phyloP scores from a whole-genome alignment of 2,888 invertebrate genomes.

The Tipula unca region DNA sequence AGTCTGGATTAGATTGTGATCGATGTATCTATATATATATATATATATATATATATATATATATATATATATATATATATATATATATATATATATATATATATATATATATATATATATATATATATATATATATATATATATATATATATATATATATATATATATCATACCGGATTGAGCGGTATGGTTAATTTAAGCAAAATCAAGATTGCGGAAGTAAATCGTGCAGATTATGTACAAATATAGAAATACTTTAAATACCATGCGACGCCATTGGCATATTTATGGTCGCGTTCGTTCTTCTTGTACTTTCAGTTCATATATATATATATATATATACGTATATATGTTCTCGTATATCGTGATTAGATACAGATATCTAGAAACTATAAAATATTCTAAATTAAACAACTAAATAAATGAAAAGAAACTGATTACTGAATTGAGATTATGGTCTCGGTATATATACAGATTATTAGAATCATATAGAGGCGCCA shows the following conservation, averaged over 20 bases:
- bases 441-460: not conserved
- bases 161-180: not conserved
- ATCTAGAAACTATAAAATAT: not conserved
- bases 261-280: not conserved
- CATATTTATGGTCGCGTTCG: not conserved
- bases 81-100: not conserved
- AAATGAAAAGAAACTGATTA: not conserved
- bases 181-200: not conserved
- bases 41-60: not conserved
- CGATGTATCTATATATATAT: not conserved
- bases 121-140: not conserved
- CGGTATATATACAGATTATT: not conserved
- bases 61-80: not conserved
- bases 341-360: too few relatives aligned
- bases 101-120: not conserved
- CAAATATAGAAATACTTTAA: not conserved
- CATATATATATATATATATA: not conserved
- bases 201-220: not conserved
- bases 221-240: not conserved
- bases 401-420: not conserved
- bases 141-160: not conserved
- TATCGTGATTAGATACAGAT: not conserved
- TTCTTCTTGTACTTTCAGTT: not conserved
- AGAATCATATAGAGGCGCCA: not conserved
- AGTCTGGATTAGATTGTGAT: conserved; percentile 8